These are phyloP conservation scores for Abrostola triplasia DNA, from an alignment of 2,888 invertebrate species.

Conservation along the genomic window DNA sequence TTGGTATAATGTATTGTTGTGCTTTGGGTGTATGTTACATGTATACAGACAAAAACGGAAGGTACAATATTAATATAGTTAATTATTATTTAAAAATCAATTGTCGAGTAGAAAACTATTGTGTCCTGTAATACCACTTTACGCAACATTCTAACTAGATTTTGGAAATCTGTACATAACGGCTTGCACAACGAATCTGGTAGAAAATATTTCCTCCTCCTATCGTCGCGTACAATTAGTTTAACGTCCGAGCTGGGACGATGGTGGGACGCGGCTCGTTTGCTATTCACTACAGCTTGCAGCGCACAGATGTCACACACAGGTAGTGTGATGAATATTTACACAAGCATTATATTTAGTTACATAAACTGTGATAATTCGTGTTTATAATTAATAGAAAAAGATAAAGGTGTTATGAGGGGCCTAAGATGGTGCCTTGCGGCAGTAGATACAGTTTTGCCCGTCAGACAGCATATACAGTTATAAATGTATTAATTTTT, in stretches of 20 bases:
- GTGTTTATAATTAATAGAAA: no score
- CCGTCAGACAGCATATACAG: no score
- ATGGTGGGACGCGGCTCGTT: conserved; percentile 17
- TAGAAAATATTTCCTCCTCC: conserved; percentile 8
- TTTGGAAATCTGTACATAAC: neutral
- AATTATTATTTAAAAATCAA: no score
- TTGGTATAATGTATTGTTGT: no score
- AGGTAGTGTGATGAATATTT: conserved; percentile 18
- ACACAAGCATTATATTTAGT: neutral
- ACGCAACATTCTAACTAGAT: neutral
- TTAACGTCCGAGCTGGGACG: conserved; percentile 6
- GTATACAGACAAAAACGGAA: no score
- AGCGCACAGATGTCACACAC: conserved; percentile 35
- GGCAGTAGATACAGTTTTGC: neutral
- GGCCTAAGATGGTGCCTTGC: neutral
- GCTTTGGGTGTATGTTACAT: no score
- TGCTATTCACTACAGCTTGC: conserved; percentile 29
- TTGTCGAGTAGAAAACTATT: neutral
- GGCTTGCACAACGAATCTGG: neutral
- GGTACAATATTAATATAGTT: no score
- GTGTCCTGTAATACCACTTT: neutral
- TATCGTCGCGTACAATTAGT: conserved; percentile 10
- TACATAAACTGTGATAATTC: neutral
- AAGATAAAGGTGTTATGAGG: neutral
- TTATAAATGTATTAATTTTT: neutral